phyloP scores from a whole-genome alignment of 2,797 vertebrate species.

The Luscinia luscinia region DNA sequence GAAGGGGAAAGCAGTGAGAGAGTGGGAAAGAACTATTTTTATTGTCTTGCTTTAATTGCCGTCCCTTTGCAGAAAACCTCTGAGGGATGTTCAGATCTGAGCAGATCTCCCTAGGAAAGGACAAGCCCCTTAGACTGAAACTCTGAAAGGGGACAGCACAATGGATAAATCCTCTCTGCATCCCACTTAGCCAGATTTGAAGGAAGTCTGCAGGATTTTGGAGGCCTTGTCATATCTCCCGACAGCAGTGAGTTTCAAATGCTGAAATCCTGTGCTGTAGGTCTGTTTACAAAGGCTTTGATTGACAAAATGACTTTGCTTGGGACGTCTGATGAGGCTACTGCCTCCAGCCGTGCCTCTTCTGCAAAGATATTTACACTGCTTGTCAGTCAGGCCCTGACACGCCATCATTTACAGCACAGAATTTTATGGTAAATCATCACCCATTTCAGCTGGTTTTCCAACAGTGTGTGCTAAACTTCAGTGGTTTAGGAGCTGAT shows the following conservation, averaged over 20 bases:
- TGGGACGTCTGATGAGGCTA: not conserved
- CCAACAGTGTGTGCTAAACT: not conserved
- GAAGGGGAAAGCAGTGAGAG: not conserved
- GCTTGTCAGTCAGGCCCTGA: slow-evolving; percentile 22
- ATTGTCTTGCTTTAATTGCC: not conserved
- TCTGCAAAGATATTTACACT: not conserved
- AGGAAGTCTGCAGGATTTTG: not conserved
- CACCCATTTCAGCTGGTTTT: not conserved
- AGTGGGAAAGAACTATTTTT: not conserved
- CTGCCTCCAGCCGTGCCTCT: not conserved
- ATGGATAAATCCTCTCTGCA: not conserved
- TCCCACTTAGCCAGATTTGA: not conserved
- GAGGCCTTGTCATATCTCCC: not conserved
- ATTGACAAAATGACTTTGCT: slow-evolving; percentile 29
- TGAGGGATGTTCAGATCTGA: not conserved
- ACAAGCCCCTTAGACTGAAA: not conserved
- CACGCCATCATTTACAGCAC: not conserved
- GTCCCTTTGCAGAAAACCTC: not conserved
- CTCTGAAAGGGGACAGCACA: not conserved
- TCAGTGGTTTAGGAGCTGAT: not conserved
- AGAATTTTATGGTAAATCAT: not conserved
- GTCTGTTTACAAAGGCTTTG: slow-evolving; percentile 4
- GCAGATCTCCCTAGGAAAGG: not conserved
- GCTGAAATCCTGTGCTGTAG: not conserved
- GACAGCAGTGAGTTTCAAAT: not conserved